A percentile compares a stretch with the other conserved stretches of the same genome.
Evolutionary conservation across 2,797 vertebrate species (phyloP).

Genomic region (Sparidentex hasta): DNA sequence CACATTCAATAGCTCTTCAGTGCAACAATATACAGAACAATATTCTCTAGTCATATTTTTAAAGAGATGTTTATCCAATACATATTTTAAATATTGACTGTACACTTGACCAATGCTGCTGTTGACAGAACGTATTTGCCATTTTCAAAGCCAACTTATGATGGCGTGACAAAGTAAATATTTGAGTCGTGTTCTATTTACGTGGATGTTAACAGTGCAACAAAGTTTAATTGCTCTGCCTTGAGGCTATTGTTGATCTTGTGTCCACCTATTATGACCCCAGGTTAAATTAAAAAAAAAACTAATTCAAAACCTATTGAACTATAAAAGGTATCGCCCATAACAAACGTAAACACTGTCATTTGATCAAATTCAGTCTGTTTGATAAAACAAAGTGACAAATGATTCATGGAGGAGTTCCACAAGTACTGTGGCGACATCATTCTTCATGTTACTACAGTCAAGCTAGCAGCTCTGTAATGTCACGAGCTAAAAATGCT

Average conservation of each 20-base stretch:
- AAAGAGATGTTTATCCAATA: constrained; percentile 37
- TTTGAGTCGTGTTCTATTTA: constrained; percentile 50
- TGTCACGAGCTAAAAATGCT: neutral
- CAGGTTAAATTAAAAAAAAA: constrained; percentile 28
- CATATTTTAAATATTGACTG: constrained; percentile 65
- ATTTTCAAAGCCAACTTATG: constrained; percentile 44
- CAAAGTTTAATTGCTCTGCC: constrained; percentile 45
- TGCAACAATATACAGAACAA: constrained; percentile 20
- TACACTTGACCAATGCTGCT: constrained; percentile 52
- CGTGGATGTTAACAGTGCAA: constrained; percentile 43
- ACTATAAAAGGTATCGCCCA: constrained; percentile 21
- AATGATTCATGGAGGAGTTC: constrained; percentile 25
- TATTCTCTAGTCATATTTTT: constrained; percentile 8
- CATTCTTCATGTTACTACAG: constrained; percentile 14
- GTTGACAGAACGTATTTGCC: constrained; percentile 67
- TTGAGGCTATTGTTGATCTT: constrained; percentile 48
- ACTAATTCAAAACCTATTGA: neutral
- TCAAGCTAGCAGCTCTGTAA: neutral
- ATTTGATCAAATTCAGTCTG: constrained; percentile 17
- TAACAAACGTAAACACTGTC: constrained; percentile 16
- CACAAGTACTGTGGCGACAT: neutral
- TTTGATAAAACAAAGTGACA: constrained; percentile 15
- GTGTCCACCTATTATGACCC: constrained; percentile 22
- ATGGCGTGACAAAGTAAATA: constrained; percentile 59
- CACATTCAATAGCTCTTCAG: constrained; percentile 1